Evolutionary conservation across 2,797 vertebrate species (phyloP), one percentile per base, ranked within the genome.

Genomic region (Yasuhikotakia modesta): DNA sequence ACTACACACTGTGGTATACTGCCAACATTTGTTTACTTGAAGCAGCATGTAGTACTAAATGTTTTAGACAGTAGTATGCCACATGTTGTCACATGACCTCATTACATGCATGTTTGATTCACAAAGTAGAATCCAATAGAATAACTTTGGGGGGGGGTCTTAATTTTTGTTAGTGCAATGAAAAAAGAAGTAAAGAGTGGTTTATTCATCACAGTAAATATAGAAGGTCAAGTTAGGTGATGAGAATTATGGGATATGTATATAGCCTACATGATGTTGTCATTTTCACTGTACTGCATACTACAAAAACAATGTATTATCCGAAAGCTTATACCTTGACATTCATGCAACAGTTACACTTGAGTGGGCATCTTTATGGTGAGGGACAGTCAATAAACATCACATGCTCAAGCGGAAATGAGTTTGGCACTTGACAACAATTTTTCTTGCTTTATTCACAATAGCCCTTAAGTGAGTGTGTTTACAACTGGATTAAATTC

Each of bases 401-500:
- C 57, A 60, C 57, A 60, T 14, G 16, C 14, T 60, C 13, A 21
- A 30, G 17, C 24, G 24, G 16, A 43, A 52, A 27, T 27, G 57
- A 57, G 24, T 17, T 52, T 78, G 75, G 57, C 66, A 78, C 74
- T 76, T 77, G 65, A 77, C 67, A 46, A 53, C 68, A 61, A 21
- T 71, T 53, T 30, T 22, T 78, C 46, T 65, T 64, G 48, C 35
- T 65, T 53, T 53, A 70, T 64, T 64, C 61, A 53, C 46, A 71
- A 71, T 64, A 53, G 58, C 68, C 70, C 58, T 78, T 46, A 52
- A 77, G 75, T 71, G 67, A 70, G 46, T 78, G 30, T 70, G 58
- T 60, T 43, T 70, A 78, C 46, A 55, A 32, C 45, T 71, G 74
- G 74, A 82, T 78, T 71, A 72, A 84, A 78, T 58, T 52, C 66